phyloP scores from a whole-genome alignment of 2,113 vertebrate species.

The Istiophorus platypterus region DNA sequence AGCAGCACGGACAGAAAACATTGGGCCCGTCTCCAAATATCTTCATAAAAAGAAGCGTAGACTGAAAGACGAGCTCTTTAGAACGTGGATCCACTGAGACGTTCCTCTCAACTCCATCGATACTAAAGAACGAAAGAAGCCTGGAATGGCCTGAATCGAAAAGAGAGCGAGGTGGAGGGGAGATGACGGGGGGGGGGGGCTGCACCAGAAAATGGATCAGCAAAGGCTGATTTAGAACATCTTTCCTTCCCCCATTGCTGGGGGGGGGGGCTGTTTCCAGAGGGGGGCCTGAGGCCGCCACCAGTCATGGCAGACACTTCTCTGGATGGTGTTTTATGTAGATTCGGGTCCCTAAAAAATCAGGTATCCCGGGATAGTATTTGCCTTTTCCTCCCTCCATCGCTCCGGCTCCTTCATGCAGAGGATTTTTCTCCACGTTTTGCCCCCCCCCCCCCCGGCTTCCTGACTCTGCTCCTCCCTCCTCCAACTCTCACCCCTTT shows the following conservation, averaged over 20 bases:
- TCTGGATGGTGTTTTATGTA: slow-evolving; percentile 49
- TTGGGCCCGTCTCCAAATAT: background rate
- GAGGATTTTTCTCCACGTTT: background rate
- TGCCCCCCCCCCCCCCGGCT: no score
- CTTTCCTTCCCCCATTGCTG: slow-evolving; percentile 37
- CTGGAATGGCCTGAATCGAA: slow-evolving; percentile 42
- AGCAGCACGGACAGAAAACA: background rate
- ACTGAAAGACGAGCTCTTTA: background rate
- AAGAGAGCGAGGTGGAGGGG: background rate
- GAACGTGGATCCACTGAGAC: background rate
- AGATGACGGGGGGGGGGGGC: background rate
- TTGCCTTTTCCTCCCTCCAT: slow-evolving; percentile 21
- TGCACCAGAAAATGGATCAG: slow-evolving; percentile 54
- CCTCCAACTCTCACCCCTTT: background rate
- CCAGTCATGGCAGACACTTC: slow-evolving; percentile 57
- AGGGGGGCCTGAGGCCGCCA: slow-evolving; percentile 49
- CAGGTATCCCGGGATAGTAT: slow-evolving; percentile 55
- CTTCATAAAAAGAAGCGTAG: background rate
- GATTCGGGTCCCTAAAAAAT: slow-evolving; percentile 62
- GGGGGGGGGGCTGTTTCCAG: slow-evolving; percentile 52
- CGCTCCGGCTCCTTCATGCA: background rate
- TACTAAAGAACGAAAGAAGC: slow-evolving; percentile 26
- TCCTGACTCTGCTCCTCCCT: background rate
- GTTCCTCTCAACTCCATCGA: slow-evolving; percentile 26
- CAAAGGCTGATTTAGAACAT: slow-evolving; percentile 45